Evolutionary conservation across 2,888 invertebrate genomes (phyloP), one percentile per base, ranked within the genome.

Genomic region (Thymelicus acteon): DNA sequence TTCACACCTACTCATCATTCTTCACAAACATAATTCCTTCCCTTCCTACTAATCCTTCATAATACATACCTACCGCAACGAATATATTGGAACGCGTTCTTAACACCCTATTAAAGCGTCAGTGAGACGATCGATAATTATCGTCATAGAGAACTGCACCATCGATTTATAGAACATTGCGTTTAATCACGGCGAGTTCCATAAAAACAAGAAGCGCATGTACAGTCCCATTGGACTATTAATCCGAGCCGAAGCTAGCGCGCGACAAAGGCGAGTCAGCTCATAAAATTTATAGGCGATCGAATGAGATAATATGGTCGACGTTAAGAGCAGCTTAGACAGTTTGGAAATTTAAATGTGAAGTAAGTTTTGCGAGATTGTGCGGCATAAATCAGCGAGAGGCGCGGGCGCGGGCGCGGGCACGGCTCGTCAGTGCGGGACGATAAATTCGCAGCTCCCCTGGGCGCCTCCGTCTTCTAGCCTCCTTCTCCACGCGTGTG

Each of bases 331-430:
- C 89, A 91, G 92, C 92, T 93, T 93, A 93, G 93, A 93, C 93
- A 93, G 93, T 93, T 93, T 86, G 93, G 83, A 93, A 93, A 93
- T 93, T 93, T 93, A 93, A 93, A 93, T 93, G 93, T 93, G 93
- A 93, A 93, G 93, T 93, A 93, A 93, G 93, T 93, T 93, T 93
- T 93, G 93, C 90, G 90, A 93, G 93, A 93, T 93, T 93, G 92
- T 87, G 89, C 90, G 85, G 90, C 86, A 93, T 93, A 93, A 93
- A 93, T 94, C 93, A 93, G 93, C 86, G 87, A 79, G 84, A 80
- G 82, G 80, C 73, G 79, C 76, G 75, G 74, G 76, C 75, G 87
- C 19, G 69, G n/a, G n/a, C n/a, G 24, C 24, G 24, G 24, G 24
- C 24, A 3, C 82, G 69, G 84, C 85, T 83, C 84, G 85, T 86